phyloP scores from a whole-genome alignment of 2,797 vertebrate genomes.

The Gymnodraco acuticeps region DNA sequence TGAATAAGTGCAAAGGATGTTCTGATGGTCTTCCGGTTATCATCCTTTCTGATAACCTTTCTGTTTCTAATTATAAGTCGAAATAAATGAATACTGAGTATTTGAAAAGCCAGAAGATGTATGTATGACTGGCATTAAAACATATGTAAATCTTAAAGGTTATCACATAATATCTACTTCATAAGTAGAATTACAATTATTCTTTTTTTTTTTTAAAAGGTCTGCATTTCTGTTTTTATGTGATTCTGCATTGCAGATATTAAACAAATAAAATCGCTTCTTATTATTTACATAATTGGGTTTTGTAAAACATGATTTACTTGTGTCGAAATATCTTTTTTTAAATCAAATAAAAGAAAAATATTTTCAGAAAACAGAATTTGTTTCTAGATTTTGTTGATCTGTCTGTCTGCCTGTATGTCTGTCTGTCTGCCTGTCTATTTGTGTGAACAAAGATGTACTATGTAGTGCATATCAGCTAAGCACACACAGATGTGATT shows the following conservation, averaged over 20 bases:
- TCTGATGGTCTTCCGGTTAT: not conserved
- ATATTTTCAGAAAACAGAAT: slow-evolving; percentile 16
- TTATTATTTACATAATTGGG: not conserved
- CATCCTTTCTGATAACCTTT: slow-evolving; percentile 14
- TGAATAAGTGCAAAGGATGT: slow-evolving; percentile 29
- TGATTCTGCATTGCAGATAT: slow-evolving; percentile 45
- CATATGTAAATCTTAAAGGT: slow-evolving; percentile 84
- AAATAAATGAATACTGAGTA: slow-evolving; percentile 85
- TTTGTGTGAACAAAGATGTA: slow-evolving; percentile 21
- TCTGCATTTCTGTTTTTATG: slow-evolving; percentile 42
- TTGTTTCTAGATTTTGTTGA: not conserved
- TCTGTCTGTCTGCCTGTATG: not conserved
- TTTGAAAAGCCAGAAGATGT: slow-evolving; percentile 65
- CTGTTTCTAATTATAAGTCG: slow-evolving; percentile 36
- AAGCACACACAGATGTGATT: slow-evolving; percentile 40
- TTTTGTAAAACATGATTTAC: slow-evolving; percentile 38
- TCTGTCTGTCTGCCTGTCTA: not conserved
- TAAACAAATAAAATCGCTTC: slow-evolving; percentile 9
- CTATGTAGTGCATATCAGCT: not conserved
- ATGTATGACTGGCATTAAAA: slow-evolving; percentile 48
- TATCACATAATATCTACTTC: slow-evolving; percentile 81
- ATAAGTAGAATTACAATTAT: slow-evolving; percentile 80
- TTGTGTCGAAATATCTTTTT: slow-evolving; percentile 39
- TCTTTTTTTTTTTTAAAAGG: slow-evolving; percentile 19
- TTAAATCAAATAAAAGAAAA: slow-evolving; percentile 56